Evolutionary conservation across 2,113 vertebrate genomes (phyloP).

Genomic region (Haplochromis vanheusdeni): DNA sequence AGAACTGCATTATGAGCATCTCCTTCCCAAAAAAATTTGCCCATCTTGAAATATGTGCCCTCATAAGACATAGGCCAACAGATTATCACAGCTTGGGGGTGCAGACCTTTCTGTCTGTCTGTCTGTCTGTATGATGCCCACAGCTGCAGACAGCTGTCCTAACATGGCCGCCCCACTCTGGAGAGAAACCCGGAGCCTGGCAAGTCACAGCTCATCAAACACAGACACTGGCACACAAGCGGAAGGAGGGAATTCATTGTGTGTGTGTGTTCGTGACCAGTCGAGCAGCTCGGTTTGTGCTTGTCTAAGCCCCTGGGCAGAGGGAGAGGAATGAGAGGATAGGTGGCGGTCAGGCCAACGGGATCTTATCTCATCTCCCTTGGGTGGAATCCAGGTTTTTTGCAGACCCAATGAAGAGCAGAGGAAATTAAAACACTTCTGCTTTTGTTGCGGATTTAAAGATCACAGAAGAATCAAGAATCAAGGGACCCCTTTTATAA

Average conservation of each 20-base stretch:
- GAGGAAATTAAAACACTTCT: slow-evolving; percentile 63
- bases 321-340: slow-evolving; percentile 10
- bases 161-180: slow-evolving; percentile 38
- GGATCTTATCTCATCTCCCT: slow-evolving; percentile 62
- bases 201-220: slow-evolving; percentile 55
- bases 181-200: neutral
- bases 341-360: slow-evolving; percentile 34
- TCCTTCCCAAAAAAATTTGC: neutral
- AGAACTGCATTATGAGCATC: neutral
- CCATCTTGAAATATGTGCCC: neutral
- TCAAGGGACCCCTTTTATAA: neutral
- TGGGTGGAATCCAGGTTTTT: slow-evolving; percentile 57
- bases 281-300: slow-evolving; percentile 39
- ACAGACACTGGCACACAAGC: slow-evolving; percentile 31
- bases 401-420: slow-evolving; percentile 19
- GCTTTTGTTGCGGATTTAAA: slow-evolving; percentile 54
- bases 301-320: slow-evolving; percentile 33
- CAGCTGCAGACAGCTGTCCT: slow-evolving; percentile 42
- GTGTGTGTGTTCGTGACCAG: slow-evolving; percentile 12
- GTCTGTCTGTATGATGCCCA: slow-evolving; percentile 1
- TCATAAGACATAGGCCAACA: neutral
- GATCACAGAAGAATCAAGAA: slow-evolving; percentile 15
- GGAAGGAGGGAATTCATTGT: slow-evolving; percentile 28
- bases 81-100: slow-evolving; percentile 6
- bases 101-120: neutral